Base-by-base conservation (phyloP, 2,797 vertebrate species). In the Sebastolobus alascanus region DNA sequence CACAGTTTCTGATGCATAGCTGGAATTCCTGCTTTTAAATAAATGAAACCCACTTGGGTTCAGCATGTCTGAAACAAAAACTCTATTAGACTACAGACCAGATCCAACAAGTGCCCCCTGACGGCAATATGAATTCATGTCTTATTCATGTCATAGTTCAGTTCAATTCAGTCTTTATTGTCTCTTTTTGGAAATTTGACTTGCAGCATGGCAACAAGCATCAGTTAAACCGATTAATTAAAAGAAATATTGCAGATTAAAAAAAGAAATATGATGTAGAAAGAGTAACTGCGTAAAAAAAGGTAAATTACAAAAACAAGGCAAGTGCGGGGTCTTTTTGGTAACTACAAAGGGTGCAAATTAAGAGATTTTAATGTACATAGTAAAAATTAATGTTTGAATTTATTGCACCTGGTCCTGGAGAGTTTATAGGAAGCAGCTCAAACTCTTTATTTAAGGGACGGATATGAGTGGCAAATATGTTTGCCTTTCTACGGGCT, bases 11-110 rank as follows among this genome's bases (percentile, higher is more conserved):
- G 13, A 33, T n/a, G 55, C 68, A 43, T 50, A 11, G 43, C 71
- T 63, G 71, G 70, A 25, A 63, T 63, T 63, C 59, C 59, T 63
- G 59, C 59, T 37, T 13, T 52, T 37, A 16, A 72, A 59, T 25
- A 25, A 52, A 22, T 46, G 18, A 46, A 46, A 37, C 20, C 27
- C 16, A 11, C 35, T 18, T 18, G 1, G 22, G 20, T 69, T 55
- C 56, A 60, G 18, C 12, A 20, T n/a, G 25, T 46, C 37, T 16
- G 54, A 60, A 22, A 59, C 55, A 52, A 52, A 46, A 50, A 8
- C 60, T 37, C 18, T 18, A 3, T 35, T 63, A n/a, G 31, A 10
- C 10, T 20, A 33, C 9, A 65, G 22, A 18, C 63, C 8, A 8
- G 38, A 16, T 64, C 61, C 40, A 66, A 66, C 64, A 31, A 46